phyloP scores from a whole-genome alignment of 2,888 invertebrate species.

The Scelioninae gen. 2 region DNA sequence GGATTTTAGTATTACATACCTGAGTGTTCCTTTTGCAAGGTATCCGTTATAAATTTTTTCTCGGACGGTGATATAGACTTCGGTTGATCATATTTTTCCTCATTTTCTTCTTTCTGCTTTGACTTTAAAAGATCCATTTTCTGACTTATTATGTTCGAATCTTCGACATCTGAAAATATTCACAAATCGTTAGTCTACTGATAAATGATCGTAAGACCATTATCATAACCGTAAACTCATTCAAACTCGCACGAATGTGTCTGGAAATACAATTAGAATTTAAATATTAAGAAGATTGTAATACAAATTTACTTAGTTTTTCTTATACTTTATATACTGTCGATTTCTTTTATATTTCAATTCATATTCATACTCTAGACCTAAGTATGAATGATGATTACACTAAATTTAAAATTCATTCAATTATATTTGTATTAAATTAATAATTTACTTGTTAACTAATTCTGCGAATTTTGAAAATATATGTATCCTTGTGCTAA shows the following conservation, averaged over 20 bases:
- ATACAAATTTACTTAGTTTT: no score
- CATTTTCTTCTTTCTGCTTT: conserved; percentile 69
- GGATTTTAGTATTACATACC: conserved; percentile 64
- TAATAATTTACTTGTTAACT: conserved; percentile 11
- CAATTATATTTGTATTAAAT: no score
- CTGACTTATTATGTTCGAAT: conserved; percentile 72
- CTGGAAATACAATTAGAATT: conserved; percentile 7
- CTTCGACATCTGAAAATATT: conserved; percentile 66
- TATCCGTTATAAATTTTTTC: conserved; percentile 72
- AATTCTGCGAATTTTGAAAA: background rate
- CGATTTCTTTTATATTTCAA: no score
- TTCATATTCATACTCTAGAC: no score
- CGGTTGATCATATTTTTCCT: conserved; percentile 72
- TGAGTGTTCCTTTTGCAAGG: conserved; percentile 71
- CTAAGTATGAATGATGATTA: no score
- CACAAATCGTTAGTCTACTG: background rate
- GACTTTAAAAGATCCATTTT: conserved; percentile 69
- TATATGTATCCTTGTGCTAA: conserved; percentile 5
- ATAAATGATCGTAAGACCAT: background rate
- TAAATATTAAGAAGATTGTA: no score
- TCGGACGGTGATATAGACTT: conserved; percentile 71
- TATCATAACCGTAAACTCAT: background rate
- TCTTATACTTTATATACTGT: no score
- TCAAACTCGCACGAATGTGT: conserved; percentile 1
- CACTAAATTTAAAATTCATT: no score